Evolutionary conservation across 2,888 invertebrate genomes (phyloP), one percentile per base, ranked within the genome.

Genomic region (Ophion slaviceki): DNA sequence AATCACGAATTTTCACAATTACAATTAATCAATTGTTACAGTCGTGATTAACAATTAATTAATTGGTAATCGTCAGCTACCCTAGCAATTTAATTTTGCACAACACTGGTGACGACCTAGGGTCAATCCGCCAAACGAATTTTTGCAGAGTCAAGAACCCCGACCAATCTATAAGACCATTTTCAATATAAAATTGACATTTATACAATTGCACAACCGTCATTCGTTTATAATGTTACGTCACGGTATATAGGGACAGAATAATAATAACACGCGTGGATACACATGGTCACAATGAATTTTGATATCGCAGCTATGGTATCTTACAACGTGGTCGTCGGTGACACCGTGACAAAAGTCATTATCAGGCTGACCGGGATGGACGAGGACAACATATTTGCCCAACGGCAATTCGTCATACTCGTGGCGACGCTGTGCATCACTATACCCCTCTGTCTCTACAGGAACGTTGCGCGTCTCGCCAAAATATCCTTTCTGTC

Each of bases 241-340:
- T 11, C 47, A 14, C 14, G 14, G 11, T 14, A 45, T 28, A 47
- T 62, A 20, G 10, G 14, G 32, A 53, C 14, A 8, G 28, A 70
- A 53, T 1, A 28, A 17, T 17, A 17, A 53, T 17, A 53, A 14
- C 14, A 1, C 17, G 53, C 14, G 11, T 53, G 53, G 53, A 17
- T 17, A 5, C 14, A 5, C 17, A 53, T 53, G 53, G 53, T 53
- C 53, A 53, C 14, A 17, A 53, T 53, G 53, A 53, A 17, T 71
- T 79, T 80, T 28, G 45, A 47, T 79, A 11, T 89, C 90, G 3
- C 95, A 97, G 97, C 97, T 10, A 97, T 98, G 97, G 97, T 97
- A 84, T 97, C 97, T 82, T 98, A 98, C 94, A 98, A 98, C 93
- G 96, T 98, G 24, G 97, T 97, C 28, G 97, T 98, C 47, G 98